Base-by-base conservation (phyloP, 2,797 vertebrate species). In the Huso huso region DNA sequence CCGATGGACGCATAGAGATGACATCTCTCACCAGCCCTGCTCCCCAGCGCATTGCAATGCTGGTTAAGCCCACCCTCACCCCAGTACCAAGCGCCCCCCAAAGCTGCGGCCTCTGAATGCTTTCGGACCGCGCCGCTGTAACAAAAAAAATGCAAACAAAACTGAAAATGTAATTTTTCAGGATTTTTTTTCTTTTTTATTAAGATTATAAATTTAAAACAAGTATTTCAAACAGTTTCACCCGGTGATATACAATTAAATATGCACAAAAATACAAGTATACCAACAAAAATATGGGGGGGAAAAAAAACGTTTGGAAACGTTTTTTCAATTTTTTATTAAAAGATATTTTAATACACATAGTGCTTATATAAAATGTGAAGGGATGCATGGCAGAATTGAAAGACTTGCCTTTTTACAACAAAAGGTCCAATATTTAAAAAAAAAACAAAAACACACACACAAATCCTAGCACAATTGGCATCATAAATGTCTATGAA, bases 161-260 rank as follows among this genome's bases (percentile, higher is more conserved):
- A 55, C 52, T n/a, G n/a, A 55, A 55, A 55, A 55, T 55, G n/a
- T 10, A 55, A 55, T 53, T 37, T 37, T 37, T 37, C 23, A 37
- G 23, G 23, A 3, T 37, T 37, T 37, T 37, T 37, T 37, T 37
- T 48, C 50, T 74, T 79, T 84, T 76, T 7, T 76, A 95, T 96
- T 95, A 92, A 92, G 92, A 82, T 95, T 93, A 92, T 91, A 93
- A 91, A 93, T 90, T 92, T 90, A 93, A 37, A 90, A 93, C 92
- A 93, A 93, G 90, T 89, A 84, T 88, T 92, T 90, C 89, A 82
- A 93, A 94, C 93, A 93, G 94, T 95, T 94, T 91, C 84, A 92
- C 83, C 93, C 91, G 92, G 93, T 88, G 91, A 93, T 89, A 91
- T 90, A 94, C 93, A 95, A 90, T 91, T 93, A 88, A 86, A 85